These are phyloP conservation scores for Dinocampus coccinellae DNA, from an alignment of 2,888 invertebrate genomes.

Conservation along the genomic window DNA sequence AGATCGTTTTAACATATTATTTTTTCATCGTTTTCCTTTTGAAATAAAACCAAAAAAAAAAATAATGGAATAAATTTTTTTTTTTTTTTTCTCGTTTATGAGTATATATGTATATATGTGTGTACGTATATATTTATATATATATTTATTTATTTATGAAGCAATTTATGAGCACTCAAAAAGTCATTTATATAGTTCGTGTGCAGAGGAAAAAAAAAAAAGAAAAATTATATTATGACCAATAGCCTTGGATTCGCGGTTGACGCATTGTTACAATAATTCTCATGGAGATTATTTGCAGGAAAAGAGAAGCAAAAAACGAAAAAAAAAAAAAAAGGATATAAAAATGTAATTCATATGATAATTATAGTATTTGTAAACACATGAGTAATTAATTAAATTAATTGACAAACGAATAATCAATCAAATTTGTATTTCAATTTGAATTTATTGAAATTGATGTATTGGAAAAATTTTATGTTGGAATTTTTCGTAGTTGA, in stretches of 20 bases:
- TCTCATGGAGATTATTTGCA: neutral
- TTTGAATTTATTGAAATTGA: no score
- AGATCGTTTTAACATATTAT: constrained; percentile 2
- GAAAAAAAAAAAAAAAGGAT: neutral
- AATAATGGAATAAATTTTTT: neutral
- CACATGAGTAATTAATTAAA: no score
- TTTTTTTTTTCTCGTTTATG: neutral
- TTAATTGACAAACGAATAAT: no score
- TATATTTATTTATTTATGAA: neutral
- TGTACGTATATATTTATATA: no score
- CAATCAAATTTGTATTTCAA: no score
- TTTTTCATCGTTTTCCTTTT: neutral
- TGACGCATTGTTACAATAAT: neutral
- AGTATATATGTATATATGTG: neutral
- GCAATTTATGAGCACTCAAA: neutral
- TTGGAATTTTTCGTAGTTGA: no score
- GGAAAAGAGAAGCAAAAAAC: neutral
- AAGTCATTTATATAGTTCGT: neutral
- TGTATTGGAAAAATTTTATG: no score
- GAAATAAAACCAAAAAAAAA: neutral
- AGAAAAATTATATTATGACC: neutral
- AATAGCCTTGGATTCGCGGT: neutral
- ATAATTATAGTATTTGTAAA: no score
- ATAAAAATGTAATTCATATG: no score
- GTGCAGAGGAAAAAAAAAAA: no score